Evolutionary conservation across 2,888 invertebrate genomes (phyloP).

Genomic region (Malthinus flaveolus): DNA sequence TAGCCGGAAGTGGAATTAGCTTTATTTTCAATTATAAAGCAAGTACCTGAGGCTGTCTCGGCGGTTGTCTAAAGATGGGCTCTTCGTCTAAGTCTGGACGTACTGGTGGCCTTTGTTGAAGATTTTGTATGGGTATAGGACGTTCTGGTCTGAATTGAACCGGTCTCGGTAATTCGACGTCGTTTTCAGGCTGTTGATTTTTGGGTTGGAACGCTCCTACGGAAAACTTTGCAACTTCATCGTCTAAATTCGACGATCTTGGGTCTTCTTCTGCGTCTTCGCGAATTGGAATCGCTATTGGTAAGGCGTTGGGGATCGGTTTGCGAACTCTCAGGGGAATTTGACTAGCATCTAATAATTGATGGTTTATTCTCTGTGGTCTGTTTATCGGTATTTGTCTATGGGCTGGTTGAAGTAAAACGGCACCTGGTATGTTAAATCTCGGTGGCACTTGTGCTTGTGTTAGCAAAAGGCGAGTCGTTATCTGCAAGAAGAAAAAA

Average conservation of each 20-base stretch:
- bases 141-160: conserved; percentile 48
- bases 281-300: conserved; percentile 35
- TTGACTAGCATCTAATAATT: conserved; percentile 48
- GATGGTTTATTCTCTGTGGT: conserved; percentile 36
- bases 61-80: background rate
- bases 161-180: conserved; percentile 32
- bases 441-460: conserved; percentile 65
- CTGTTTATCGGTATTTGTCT: conserved; percentile 52
- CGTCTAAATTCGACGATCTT: conserved; percentile 40
- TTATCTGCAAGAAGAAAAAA: conserved; percentile 30
- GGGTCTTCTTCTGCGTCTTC: conserved; percentile 56
- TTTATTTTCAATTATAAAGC: too few relatives aligned
- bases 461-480: conserved; percentile 33
- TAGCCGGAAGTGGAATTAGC: too few relatives aligned
- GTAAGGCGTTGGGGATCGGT: conserved; percentile 47
- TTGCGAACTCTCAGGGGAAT: conserved; percentile 52
- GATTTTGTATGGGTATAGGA: conserved; percentile 44
- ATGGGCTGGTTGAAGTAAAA: conserved; percentile 52
- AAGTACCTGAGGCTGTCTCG: conserved; percentile 27
- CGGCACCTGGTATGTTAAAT: conserved; percentile 68
- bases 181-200: conserved; percentile 1
- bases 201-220: conserved; percentile 39
- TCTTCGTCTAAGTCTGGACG: conserved; percentile 25
- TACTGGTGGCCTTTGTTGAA: conserved; percentile 27
- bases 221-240: conserved; percentile 46